Evolutionary conservation across 92 coral and sea anemone species (phyloP).

Genomic region (Siderastrea siderea): DNA sequence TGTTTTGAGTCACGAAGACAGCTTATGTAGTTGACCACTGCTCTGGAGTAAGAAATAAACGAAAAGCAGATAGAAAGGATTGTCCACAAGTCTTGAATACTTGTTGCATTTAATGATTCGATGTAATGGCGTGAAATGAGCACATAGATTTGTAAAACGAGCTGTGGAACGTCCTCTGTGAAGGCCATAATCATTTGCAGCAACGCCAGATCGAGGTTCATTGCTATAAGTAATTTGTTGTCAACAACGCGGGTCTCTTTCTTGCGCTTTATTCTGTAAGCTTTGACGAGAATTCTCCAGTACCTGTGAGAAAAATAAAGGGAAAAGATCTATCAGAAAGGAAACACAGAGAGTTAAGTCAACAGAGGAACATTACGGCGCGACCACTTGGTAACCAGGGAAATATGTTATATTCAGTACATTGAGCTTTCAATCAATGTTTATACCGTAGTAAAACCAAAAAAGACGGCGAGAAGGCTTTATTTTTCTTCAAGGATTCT

Average conservation of each 20-base stretch:
- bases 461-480: too few relatives aligned
- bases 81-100: slow-evolving; percentile 82
- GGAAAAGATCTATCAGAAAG: too few relatives aligned
- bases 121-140: slow-evolving; percentile 67
- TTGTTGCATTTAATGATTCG: slow-evolving; percentile 52
- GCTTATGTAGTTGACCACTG: slow-evolving; percentile 78
- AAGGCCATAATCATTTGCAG: slow-evolving; percentile 91
- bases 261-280: slow-evolving; percentile 74
- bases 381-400: too few relatives aligned
- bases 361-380: too few relatives aligned
- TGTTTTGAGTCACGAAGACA: slow-evolving; percentile 84
- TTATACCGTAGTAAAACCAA: too few relatives aligned
- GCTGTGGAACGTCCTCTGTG: slow-evolving; percentile 92
- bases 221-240: slow-evolving; percentile 75
- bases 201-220: slow-evolving; percentile 82
- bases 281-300: slow-evolving; percentile 80
- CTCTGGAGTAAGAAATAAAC: slow-evolving; percentile 88
- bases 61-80: slow-evolving; percentile 81
- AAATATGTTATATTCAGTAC: too few relatives aligned
- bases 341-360: too few relatives aligned
- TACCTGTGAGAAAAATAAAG: slow-evolving; percentile 47
- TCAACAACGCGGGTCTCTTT: slow-evolving; percentile 45
- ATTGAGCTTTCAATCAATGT: too few relatives aligned
- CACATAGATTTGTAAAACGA: slow-evolving; percentile 84
- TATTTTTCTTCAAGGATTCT: too few relatives aligned